phyloP scores from a whole-genome alignment of 2,113 vertebrate species.

The Limnothrissa miodon region DNA sequence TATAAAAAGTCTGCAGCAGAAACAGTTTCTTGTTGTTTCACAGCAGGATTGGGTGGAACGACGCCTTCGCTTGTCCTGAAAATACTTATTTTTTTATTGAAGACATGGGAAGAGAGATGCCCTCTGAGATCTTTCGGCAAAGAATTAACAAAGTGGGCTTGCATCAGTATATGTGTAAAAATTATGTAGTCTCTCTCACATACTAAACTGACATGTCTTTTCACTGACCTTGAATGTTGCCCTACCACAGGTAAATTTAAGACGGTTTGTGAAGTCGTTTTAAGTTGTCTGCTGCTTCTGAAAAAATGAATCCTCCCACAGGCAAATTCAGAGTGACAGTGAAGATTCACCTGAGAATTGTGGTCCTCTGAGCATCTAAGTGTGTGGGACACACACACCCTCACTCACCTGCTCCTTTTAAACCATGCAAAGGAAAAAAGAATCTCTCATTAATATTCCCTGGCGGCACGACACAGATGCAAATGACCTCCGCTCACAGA shows the following conservation, averaged over 20 bases:
- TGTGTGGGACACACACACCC: too few relatives aligned
- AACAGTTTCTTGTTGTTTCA: constrained; percentile 13
- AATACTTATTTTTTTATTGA: not conserved
- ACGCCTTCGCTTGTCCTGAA: not conserved
- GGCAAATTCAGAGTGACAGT: not conserved
- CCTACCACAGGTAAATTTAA: not conserved
- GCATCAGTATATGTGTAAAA: constrained; percentile 6
- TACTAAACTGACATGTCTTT: not conserved
- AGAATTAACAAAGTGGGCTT: constrained; percentile 42
- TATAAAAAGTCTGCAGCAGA: not conserved
- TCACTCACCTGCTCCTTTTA: not conserved
- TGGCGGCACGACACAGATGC: not conserved
- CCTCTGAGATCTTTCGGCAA: constrained; percentile 26
- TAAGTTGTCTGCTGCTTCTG: not conserved
- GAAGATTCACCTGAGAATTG: not conserved
- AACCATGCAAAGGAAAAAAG: not conserved
- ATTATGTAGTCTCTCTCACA: not conserved
- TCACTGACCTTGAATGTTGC: not conserved
- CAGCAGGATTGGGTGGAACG: not conserved
- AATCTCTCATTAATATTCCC: not conserved
- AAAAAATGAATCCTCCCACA: not conserved
- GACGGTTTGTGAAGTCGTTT: not conserved
- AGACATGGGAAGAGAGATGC: too few relatives aligned
- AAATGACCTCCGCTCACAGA: not conserved
- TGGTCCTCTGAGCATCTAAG: not conserved